Base-by-base conservation (phyloP, 2,888 invertebrate species). In the Uloborus plumipes region DNA sequence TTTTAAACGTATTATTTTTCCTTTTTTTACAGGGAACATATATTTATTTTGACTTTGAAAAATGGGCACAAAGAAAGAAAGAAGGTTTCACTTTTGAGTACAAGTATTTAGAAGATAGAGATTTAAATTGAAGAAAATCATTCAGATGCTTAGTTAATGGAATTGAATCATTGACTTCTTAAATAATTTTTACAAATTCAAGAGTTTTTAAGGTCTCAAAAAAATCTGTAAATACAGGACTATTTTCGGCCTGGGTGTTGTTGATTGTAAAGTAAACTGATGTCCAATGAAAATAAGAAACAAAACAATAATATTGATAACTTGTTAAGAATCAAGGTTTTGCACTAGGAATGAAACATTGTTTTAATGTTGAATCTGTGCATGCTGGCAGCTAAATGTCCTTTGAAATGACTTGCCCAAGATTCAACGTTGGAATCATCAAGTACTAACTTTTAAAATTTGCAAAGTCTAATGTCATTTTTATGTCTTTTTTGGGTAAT, bases 61-160 rank as follows among this genome's bases (percentile, higher is more conserved):
- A 98, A 92, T 99, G 99, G 99, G 96, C 97, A 92, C 99, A 99
- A 92, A 93, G 98, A 89, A 99, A 98, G 91, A 99, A 99, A 91
- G 99, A 99, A 91, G 97, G 98, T 91, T 99, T 99, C 92, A 99
- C 98, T 88, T 99, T 99, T 92, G 99, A 99, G 93, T 99, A 99
- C 93, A 96, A 97, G 94, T 99, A 97, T 94, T 94, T 99, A 93
- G 99, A 99, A 93, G 99, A 99, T 92, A 94, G 97, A 91, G 99
- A 99, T 93, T 94, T 99, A 92, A 97, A 97, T 92, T 97, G 91
- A 92, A 53, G 39, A 61, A 49, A 58, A 22, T 55, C 22, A 65
- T 59, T 65, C 20, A 65, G 47, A 47, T 74, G 64, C 65, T 67
- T 50, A 75, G 66, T 58, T 49, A 13, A 11, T 39, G n/a, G 50